Conservation (phyloP, 92 coral and sea anemone genomes). For the Epizoanthus ramosus region DNA sequence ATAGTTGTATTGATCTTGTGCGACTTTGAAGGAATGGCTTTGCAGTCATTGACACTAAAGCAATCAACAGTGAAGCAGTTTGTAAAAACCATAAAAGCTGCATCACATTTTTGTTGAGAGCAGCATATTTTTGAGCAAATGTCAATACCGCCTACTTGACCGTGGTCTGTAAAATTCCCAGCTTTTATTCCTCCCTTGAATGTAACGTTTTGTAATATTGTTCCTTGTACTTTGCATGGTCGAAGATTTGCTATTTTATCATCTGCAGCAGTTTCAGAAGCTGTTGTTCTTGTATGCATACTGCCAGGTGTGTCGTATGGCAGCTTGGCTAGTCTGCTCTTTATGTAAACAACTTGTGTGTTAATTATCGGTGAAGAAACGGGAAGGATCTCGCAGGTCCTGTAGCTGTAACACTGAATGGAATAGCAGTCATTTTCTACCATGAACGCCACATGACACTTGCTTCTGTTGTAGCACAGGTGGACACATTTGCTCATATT, state of each 20-base stretch:
- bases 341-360: constrained; percentile 73
- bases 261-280: not conserved
- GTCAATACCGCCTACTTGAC: constrained; percentile 76
- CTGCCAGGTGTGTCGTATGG: constrained; percentile 49
- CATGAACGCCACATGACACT: constrained; percentile 89
- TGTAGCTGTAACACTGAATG: constrained; percentile 87
- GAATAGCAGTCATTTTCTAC: constrained; percentile 76
- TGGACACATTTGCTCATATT: constrained; percentile 73
- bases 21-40: constrained; percentile 79
- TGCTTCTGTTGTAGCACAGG: constrained; percentile 58
- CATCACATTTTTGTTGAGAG: constrained; percentile 80
- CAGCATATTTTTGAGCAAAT: constrained; percentile 86
- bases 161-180: constrained; percentile 93
- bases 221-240: constrained; percentile 60
- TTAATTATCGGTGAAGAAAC: constrained; percentile 62
- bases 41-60: constrained; percentile 72
- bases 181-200: constrained; percentile 93
- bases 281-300: constrained; percentile 7
- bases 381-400: constrained; percentile 81
- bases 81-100: constrained; percentile 86
- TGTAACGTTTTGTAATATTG: constrained; percentile 80
- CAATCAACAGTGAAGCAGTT: constrained; percentile 92
- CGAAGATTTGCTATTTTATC: constrained; percentile 16
- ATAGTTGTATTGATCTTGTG: constrained; percentile 71
- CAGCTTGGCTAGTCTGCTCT: constrained; percentile 62